Evolutionary conservation across 2,888 invertebrate species (phyloP).

Genomic region (Chouioia cunea): DNA sequence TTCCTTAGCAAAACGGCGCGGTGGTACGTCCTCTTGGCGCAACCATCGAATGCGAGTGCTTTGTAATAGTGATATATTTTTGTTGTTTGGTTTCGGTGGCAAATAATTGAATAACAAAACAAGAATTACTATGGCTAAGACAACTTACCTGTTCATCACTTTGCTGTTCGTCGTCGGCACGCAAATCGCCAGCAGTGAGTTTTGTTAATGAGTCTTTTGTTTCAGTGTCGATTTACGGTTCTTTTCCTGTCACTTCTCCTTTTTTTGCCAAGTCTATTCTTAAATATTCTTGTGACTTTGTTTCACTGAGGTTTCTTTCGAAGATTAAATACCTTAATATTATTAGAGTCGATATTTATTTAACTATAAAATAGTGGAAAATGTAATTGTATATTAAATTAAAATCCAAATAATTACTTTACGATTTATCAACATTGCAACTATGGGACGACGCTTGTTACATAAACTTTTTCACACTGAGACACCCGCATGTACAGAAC

Average conservation of each 20-base stretch:
- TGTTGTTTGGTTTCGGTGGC: slow-evolving; percentile 19
- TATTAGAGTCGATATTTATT: too few species aligned
- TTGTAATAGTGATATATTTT: neutral
- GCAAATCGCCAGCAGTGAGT: slow-evolving; percentile 40
- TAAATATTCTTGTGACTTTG: too few species aligned
- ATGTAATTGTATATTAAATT: too few species aligned
- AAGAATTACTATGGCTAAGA: slow-evolving; percentile 33
- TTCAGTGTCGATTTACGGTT: neutral
- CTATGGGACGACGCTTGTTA: too few species aligned
- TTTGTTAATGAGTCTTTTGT: neutral
- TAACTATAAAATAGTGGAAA: too few species aligned
- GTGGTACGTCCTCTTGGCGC: slow-evolving; percentile 45
- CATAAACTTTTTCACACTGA: too few species aligned
- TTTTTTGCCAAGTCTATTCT: neutral
- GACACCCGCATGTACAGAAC: too few species aligned
- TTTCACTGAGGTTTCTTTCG: too few species aligned
- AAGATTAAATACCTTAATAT: too few species aligned
- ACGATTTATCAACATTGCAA: too few species aligned
- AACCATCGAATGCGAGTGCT: too few species aligned
- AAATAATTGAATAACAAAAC: neutral
- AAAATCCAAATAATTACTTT: too few species aligned
- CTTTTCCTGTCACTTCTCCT: neutral
- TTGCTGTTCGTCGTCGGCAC: slow-evolving; percentile 32
- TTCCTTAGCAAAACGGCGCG: slow-evolving; percentile 56
- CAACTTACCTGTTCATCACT: slow-evolving; percentile 18